phyloP scores from a whole-genome alignment of 2,113 vertebrate genomes.

The Phalacrocorax carbo region DNA sequence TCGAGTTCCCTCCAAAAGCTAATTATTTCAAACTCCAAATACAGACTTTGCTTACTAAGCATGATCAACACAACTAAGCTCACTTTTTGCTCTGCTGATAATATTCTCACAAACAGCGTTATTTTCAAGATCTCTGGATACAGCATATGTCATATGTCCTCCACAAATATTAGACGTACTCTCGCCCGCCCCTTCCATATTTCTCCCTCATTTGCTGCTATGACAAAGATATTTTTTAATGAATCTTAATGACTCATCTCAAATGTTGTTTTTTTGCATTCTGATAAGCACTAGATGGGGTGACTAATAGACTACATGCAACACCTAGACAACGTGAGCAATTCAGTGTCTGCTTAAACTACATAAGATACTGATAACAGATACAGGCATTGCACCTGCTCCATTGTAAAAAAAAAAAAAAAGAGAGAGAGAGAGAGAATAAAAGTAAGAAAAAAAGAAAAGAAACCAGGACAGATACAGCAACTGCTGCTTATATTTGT shows the following conservation, averaged over 20 bases:
- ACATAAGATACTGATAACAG: slow-evolving; percentile 45
- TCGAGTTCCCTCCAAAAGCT: neutral
- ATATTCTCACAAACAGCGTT: neutral
- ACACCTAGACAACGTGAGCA: slow-evolving; percentile 56
- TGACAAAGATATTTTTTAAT: slow-evolving; percentile 37
- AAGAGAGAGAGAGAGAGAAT: too few relatives aligned
- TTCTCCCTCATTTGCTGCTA: slow-evolving; percentile 20
- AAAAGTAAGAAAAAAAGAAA: neutral
- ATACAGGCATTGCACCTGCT: slow-evolving; percentile 32
- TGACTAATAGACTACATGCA: slow-evolving; percentile 54
- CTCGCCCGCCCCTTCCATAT: neutral
- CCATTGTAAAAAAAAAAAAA: neutral
- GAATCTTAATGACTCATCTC: slow-evolving; percentile 52
- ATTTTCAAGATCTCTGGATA: neutral
- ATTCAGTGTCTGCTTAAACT: slow-evolving; percentile 34
- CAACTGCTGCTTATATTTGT: slow-evolving; percentile 2
- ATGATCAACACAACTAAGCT: neutral
- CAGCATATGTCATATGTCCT: neutral
- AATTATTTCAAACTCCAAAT: neutral
- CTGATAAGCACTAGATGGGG: slow-evolving; percentile 19
- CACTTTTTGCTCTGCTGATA: neutral
- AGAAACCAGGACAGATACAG: neutral
- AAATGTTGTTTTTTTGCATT: slow-evolving; percentile 38
- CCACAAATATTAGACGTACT: slow-evolving; percentile 18
- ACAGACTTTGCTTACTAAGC: neutral